Conservation (phyloP, 2,888 invertebrate genomes). For the Ennomos erosarius region DNA sequence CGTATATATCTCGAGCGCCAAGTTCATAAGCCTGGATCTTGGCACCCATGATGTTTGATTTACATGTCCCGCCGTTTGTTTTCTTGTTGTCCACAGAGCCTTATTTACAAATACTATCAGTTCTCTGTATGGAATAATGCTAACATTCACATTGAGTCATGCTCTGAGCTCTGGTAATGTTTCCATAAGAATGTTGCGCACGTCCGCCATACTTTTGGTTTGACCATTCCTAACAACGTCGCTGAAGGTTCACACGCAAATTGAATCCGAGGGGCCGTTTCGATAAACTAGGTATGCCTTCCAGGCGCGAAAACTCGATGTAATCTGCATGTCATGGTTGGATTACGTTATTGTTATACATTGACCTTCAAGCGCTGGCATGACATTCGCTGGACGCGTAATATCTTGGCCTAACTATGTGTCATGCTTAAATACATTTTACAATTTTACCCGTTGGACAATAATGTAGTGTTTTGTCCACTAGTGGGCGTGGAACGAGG, state of each 20-base stretch:
- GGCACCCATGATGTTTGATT: conserved; percentile 40
- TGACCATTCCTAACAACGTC: conserved; percentile 32
- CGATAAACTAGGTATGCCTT: conserved; percentile 6
- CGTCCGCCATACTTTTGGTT: conserved; percentile 39
- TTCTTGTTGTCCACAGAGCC: conserved; percentile 30
- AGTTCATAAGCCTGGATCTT: conserved; percentile 42
- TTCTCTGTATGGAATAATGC: conserved; percentile 37
- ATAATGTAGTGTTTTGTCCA: conserved; percentile 24
- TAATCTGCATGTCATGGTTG: conserved; percentile 17
- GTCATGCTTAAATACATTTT: conserved; percentile 9
- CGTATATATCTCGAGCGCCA: conserved; percentile 39
- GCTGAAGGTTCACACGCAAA: conserved; percentile 30
- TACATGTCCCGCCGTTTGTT: conserved; percentile 38
- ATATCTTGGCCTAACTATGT: not conserved
- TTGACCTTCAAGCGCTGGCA: conserved; percentile 5
- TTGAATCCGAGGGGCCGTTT: conserved; percentile 22
- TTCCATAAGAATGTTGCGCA: conserved; percentile 32
- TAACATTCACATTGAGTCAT: conserved; percentile 36
- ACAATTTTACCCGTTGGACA: not conserved
- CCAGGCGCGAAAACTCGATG: conserved; percentile 3
- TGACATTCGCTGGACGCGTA: not conserved
- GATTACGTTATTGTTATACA: conserved; percentile 6
- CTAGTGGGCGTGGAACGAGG: conserved; percentile 86
- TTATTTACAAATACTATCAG: conserved; percentile 43
- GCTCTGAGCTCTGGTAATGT: conserved; percentile 22